A percentile compares a stretch with the other conserved stretches of the same genome.
phyloP scores from a whole-genome alignment of 2,797 vertebrate genomes.

The Rallus crepitans region DNA sequence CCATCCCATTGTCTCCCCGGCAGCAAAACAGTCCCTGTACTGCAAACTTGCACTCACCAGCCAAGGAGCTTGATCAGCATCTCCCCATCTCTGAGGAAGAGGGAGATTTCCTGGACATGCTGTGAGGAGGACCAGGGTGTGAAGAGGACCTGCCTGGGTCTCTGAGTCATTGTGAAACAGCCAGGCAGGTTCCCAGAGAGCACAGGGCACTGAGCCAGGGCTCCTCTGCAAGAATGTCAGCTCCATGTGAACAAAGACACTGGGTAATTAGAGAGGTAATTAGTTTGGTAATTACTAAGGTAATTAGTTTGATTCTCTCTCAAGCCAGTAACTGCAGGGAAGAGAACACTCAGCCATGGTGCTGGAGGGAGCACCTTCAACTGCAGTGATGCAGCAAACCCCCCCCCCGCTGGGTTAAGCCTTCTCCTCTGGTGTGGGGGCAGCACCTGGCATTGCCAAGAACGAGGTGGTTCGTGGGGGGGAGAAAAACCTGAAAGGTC shows the following conservation, averaged over 20 bases:
- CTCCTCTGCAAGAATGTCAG: neutral
- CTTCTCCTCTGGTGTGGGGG: neutral
- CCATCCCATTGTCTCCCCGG: neutral
- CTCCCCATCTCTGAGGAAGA: neutral
- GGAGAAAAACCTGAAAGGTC: neutral
- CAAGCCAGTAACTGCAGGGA: slow-evolving; percentile 50
- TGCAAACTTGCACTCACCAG: neutral
- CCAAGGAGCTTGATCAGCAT: neutral
- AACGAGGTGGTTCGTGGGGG: neutral
- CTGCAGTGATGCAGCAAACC: neutral
- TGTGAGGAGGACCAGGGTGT: fast-evolving
- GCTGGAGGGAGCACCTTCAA: slow-evolving; percentile 35
- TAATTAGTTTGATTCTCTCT: slow-evolving; percentile 73
- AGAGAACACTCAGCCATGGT: neutral
- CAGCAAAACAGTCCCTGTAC: neutral
- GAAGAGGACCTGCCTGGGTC: neutral
- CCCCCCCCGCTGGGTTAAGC: neutral
- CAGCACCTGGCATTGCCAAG: neutral
- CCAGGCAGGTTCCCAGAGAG: neutral
- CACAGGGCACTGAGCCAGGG: neutral
- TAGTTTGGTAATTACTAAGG: slow-evolving; percentile 71
- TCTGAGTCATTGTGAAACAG: neutral
- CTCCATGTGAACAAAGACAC: slow-evolving; percentile 39
- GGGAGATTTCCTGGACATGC: neutral
- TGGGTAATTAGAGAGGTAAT: slow-evolving; percentile 70